Base-by-base conservation (phyloP, 2,113 vertebrate species). In the Crotalus horridus region DNA sequence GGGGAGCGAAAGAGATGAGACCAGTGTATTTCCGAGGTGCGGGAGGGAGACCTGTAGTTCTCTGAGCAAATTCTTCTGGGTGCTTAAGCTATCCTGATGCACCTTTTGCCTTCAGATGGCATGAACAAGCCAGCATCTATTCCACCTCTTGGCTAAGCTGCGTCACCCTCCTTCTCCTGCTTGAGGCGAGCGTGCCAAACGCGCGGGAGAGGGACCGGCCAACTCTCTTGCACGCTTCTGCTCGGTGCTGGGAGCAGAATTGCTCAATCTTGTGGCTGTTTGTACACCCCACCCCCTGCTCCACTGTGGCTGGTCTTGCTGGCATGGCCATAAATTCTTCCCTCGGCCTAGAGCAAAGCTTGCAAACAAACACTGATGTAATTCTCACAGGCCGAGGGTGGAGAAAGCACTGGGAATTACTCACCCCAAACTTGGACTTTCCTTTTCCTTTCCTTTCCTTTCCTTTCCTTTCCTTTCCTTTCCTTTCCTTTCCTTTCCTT, bases 171-270 rank as follows among this genome's bases (percentile, higher is more conserved):
- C 23, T 61, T 61, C 43, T 39, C 39, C 39, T 48, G 55, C 23
- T 43, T 6, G 94, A 95, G 95, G 92, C 95, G 92, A 96, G 95
- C 3, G 26, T 20, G 46, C 48, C 26, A 13, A 33, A 48, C 0
- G 15, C 29, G 1, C 13, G 11, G 29, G 9, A 29, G 85, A 20
- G n/a, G 53, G 86, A 3, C 46, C 3, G 23, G 21, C 85, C 21
- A 7, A 1, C 24, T 59, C 43, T 43, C 48, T 91, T 61, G 39
- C 85, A 64, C 13, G 17, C 58, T 17, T 51, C 91, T 23, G 46
- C 56, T 9, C 7, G 26, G 53, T 26, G 13, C 91, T 74, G n/a
- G 53, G 64, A 56, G 61, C 24, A 9, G 64, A 33, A 20, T 59
- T 85, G 39, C 87, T 24, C 81, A 81, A 51, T 9, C 64, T 29